These are phyloP conservation scores for Chloroceryle aenea DNA, from an alignment of 2,113 vertebrate genomes.

Conservation along the genomic window DNA sequence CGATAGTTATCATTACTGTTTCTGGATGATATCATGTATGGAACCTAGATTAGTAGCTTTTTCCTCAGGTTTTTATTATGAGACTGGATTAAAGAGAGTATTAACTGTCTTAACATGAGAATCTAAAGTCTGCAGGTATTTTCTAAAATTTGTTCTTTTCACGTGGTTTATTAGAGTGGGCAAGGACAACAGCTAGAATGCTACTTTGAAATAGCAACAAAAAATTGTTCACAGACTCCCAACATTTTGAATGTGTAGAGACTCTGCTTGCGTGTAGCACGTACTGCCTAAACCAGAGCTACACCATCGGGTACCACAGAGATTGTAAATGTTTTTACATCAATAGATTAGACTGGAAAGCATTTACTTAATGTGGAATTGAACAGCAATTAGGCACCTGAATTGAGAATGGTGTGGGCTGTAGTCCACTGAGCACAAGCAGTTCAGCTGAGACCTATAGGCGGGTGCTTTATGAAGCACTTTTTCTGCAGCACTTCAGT, in stretches of 20 bases:
- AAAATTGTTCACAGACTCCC: neutral
- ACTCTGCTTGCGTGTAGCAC: neutral
- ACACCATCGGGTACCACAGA: rapidly evolving
- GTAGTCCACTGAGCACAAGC: neutral
- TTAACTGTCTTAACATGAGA: neutral
- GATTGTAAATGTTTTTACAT: neutral
- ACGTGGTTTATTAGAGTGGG: neutral
- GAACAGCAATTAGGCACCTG: neutral
- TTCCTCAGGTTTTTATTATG: neutral
- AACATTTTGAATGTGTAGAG: neutral
- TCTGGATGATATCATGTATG: neutral
- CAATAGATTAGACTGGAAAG: neutral
- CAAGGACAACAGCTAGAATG: neutral
- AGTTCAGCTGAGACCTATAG: neutral
- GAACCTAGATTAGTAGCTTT: neutral
- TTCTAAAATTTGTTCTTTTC: neutral
- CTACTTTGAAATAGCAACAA: neutral
- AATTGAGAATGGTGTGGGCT: neutral
- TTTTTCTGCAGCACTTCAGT: neutral
- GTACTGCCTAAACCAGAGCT: neutral
- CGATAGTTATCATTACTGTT: neutral
- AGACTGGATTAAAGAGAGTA: neutral
- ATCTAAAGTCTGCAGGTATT: neutral
- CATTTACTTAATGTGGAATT: neutral
- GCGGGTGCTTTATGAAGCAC: neutral